Conservation (phyloP, 2,888 invertebrate genomes). For the Harpagoxenus sublaevis region DNA sequence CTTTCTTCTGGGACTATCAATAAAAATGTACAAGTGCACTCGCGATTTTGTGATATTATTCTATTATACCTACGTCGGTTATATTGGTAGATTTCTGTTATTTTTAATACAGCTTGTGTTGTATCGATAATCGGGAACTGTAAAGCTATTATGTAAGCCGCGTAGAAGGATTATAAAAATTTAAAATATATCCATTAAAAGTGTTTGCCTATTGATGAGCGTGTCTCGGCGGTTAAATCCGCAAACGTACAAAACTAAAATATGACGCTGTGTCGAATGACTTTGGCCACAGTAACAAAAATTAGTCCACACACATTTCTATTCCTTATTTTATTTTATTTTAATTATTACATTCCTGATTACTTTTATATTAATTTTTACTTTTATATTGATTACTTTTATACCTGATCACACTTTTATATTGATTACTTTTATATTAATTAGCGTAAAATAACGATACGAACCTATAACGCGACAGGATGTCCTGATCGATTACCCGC, state of each 20-base stretch:
- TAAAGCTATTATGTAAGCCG: background rate
- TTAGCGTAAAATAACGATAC: background rate
- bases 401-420: too few relatives aligned
- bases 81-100: background rate
- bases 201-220: background rate
- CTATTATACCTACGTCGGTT: background rate
- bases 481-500: background rate
- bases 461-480: background rate
- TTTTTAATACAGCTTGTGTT: background rate
- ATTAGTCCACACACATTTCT: background rate
- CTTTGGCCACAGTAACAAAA: background rate
- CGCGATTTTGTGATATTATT: background rate
- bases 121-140: background rate
- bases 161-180: background rate
- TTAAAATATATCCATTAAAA: too few relatives aligned
- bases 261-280: background rate
- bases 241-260: background rate
- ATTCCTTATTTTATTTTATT: background rate
- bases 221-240: background rate
- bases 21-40: background rate
- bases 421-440: background rate
- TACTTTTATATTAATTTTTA: too few relatives aligned
- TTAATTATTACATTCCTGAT: background rate
- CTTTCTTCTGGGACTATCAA: background rate
- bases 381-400: background rate